A percentile compares a stretch with the other conserved stretches of the same genome.
Conservation (phyloP, 2,797 vertebrate species). For the Acestrorhynchus altus region DNA sequence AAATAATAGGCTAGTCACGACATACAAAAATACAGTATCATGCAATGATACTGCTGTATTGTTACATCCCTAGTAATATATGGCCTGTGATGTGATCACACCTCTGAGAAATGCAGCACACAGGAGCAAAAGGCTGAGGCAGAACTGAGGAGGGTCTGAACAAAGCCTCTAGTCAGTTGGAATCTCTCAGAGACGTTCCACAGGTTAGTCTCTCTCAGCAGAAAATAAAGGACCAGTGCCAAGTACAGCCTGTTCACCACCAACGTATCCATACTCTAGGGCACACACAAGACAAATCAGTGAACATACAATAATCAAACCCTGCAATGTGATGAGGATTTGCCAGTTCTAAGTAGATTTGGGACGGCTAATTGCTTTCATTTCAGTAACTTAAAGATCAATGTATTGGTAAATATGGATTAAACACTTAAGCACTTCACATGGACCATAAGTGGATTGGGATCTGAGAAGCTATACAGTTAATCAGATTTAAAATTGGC, state of each 20-base stretch:
- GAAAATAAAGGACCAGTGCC: constrained; percentile 83
- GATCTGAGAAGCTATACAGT: constrained; percentile 10
- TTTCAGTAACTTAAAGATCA: background rate
- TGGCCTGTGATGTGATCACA: constrained; percentile 59
- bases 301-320: background rate
- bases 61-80: background rate
- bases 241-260: constrained; percentile 86
- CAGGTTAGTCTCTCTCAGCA: constrained; percentile 88
- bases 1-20: too few relatives aligned
- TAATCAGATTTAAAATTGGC: too few relatives aligned
- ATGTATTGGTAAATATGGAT: background rate
- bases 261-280: constrained; percentile 78
- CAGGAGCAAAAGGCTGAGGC: constrained; percentile 90
- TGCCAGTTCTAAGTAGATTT: background rate
- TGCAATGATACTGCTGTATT: too few relatives aligned
- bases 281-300: constrained; percentile 27
- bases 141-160: constrained; percentile 88
- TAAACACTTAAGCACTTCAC: constrained; percentile 11
- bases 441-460: constrained; percentile 26
- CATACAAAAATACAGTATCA: too few relatives aligned
- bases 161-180: constrained; percentile 86
- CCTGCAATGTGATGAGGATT: background rate
- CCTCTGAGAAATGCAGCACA: constrained; percentile 93
- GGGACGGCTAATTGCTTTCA: background rate
- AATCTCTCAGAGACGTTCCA: constrained; percentile 90